These are phyloP conservation scores for Tribolium madens DNA, from an alignment of 1,140 invertebrate genomes.

Conservation along the genomic window DNA sequence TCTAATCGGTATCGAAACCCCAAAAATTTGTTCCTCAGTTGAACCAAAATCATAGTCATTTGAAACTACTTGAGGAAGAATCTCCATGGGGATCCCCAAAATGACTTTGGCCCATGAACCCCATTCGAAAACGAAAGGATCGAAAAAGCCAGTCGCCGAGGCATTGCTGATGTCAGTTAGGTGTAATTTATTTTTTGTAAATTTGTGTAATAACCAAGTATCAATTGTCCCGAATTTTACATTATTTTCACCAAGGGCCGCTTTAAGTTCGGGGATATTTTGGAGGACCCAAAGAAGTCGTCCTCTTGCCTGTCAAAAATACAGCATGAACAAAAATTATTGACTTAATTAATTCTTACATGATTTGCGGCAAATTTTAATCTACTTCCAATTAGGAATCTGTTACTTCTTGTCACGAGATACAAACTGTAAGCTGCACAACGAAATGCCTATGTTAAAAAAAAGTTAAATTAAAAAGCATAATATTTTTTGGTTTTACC, in stretches of 20 bases:
- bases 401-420: constrained; percentile 79
- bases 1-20: constrained; percentile 80
- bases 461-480: constrained; percentile 64
- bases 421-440: constrained; percentile 77
- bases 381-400: constrained; percentile 85
- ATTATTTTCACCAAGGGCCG: constrained; percentile 72
- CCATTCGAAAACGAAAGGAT: constrained; percentile 91
- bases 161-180: constrained; percentile 91
- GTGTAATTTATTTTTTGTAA: constrained; percentile 73
- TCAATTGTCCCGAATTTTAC: constrained; percentile 93
- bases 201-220: constrained; percentile 90
- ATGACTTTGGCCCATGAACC: constrained; percentile 76
- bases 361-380: constrained; percentile 64
- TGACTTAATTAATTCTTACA: constrained; percentile 51
- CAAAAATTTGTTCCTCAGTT: constrained; percentile 77
- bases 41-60: constrained; percentile 82
- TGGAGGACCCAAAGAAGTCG: constrained; percentile 83
- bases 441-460: constrained; percentile 65
- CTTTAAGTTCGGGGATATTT: constrained; percentile 76
- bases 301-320: constrained; percentile 77
- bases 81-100: constrained; percentile 77
- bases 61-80: constrained; percentile 86
- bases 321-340: neutral
- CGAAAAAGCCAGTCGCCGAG: constrained; percentile 91
- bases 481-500: constrained; percentile 64